phyloP scores from a whole-genome alignment of 2,113 vertebrate genomes.

The Pachyramphus minor region DNA sequence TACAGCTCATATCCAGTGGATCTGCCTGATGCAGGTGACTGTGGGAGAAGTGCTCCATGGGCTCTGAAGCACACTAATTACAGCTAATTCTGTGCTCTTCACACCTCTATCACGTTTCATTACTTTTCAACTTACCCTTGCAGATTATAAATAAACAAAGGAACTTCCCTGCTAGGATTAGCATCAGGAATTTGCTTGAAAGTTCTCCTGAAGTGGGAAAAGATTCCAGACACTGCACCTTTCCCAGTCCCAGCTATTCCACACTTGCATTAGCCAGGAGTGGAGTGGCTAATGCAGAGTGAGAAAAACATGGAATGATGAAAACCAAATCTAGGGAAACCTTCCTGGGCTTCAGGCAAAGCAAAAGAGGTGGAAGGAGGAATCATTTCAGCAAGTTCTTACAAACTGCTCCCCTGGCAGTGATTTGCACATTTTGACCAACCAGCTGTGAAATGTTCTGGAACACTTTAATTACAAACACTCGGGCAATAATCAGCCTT shows the following conservation, averaged over 20 bases:
- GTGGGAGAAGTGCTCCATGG: background rate
- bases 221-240: background rate
- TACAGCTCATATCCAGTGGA: background rate
- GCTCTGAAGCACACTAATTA: background rate
- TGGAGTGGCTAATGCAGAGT: background rate
- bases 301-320: background rate
- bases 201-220: background rate
- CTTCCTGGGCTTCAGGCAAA: background rate
- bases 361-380: background rate
- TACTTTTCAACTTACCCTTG: background rate
- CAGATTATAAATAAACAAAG: background rate
- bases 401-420: background rate
- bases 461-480: background rate
- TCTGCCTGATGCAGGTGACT: background rate
- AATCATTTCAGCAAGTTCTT: background rate
- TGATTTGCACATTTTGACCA: background rate
- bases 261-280: background rate
- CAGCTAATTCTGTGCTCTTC: background rate
- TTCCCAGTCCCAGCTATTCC: background rate
- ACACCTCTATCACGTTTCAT: background rate
- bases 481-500: background rate
- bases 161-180: background rate
- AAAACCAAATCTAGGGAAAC: background rate
- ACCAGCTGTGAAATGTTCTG: slow-evolving; percentile 12
- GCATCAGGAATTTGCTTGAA: background rate